Conservation (phyloP, 2,797 vertebrate species). For the Gambusia yucatana region DNA sequence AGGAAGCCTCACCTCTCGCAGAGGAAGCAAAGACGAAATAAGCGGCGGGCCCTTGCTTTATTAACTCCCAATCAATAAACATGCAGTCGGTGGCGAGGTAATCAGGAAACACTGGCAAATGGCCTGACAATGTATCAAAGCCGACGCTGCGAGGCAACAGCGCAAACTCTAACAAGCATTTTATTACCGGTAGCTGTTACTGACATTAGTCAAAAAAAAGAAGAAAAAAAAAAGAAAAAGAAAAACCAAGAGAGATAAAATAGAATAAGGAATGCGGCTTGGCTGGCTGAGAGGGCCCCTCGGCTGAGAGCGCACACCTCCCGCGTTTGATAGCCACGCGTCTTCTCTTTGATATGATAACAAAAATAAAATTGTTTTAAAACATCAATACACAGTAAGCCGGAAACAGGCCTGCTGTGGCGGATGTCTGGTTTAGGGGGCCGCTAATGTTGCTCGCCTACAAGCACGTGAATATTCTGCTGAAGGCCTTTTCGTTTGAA, state of each 20-base stretch:
- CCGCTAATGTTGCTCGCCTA: slow-evolving; percentile 25
- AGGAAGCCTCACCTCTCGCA: slow-evolving; percentile 85
- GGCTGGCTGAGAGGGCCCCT: slow-evolving; percentile 87
- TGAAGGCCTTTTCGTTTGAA: slow-evolving; percentile 10
- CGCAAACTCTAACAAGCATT: slow-evolving; percentile 97
- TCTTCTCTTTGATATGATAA: slow-evolving; percentile 98
- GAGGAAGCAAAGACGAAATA: slow-evolving; percentile 80
- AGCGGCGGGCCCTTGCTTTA: slow-evolving; percentile 87
- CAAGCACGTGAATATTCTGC: slow-evolving; percentile 3
- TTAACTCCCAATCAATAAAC: slow-evolving; percentile 99
- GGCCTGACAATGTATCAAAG: slow-evolving; percentile 99
- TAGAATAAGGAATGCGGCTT: slow-evolving; percentile 93
- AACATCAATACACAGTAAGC: slow-evolving; percentile 89
- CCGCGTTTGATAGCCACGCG: slow-evolving; percentile 91
- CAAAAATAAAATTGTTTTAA: slow-evolving; percentile 99
- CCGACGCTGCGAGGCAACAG: slow-evolving; percentile 92
- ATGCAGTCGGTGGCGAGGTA: slow-evolving; percentile 92
- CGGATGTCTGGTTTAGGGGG: slow-evolving; percentile 79
- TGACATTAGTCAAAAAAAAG: slow-evolving; percentile 97
- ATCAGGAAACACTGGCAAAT: slow-evolving; percentile 98
- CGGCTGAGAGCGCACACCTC: slow-evolving; percentile 88
- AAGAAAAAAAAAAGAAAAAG: slow-evolving; percentile 81
- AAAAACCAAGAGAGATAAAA: slow-evolving; percentile 99
- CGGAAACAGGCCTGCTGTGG: slow-evolving; percentile 84
- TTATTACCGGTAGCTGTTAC: slow-evolving; percentile 99